Base-by-base conservation (phyloP, 2,113 vertebrate species). In the Phycodurus eques region DNA sequence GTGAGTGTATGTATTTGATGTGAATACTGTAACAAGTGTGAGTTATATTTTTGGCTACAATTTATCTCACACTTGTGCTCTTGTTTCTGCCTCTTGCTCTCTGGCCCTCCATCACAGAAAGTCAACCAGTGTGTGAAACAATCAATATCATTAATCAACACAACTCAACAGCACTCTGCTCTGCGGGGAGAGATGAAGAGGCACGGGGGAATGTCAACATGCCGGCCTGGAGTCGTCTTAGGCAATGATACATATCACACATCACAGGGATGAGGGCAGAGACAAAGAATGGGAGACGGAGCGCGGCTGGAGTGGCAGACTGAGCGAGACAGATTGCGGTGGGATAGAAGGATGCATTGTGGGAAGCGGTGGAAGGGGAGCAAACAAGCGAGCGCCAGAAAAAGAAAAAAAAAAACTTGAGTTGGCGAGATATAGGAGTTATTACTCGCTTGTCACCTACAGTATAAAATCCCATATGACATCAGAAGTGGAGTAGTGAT, bases 111-210 rank as follows among this genome's bases (percentile, higher is more conserved):
- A 71, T 90, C 80, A 80, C 85, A 79, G 88, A 87, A 89, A 91
- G 90, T 91, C 90, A 90, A 88, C 85, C 86, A 80, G 86, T 87
- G 87, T 87, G 83, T 63, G 73, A 81, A 88, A 85, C 88, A 81
- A 90, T 92, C 90, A 90, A 92, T 92, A 92, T 90, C 90, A 90
- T 92, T 90, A 90, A 92, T 92, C 90, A 92, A 90, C 89, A 90
- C 85, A 90, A 90, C 89, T 90, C 90, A 90, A 84, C 89, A 89
- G 87, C 88, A 87, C 88, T 88, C 83, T 84, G 88, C 87, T 89
- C 90, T 85, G 85, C 72, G 74, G 90, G 89, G 88, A 90, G 87
- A 87, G 89, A 90, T 90, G 90, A 92, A 88, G 90, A 92, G 89
- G 86, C 90, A 88, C 86, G 80, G 87, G 90, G 90, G 89, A 90